Conservation (phyloP, 2,888 invertebrate genomes). For the Drosophila histrio region DNA sequence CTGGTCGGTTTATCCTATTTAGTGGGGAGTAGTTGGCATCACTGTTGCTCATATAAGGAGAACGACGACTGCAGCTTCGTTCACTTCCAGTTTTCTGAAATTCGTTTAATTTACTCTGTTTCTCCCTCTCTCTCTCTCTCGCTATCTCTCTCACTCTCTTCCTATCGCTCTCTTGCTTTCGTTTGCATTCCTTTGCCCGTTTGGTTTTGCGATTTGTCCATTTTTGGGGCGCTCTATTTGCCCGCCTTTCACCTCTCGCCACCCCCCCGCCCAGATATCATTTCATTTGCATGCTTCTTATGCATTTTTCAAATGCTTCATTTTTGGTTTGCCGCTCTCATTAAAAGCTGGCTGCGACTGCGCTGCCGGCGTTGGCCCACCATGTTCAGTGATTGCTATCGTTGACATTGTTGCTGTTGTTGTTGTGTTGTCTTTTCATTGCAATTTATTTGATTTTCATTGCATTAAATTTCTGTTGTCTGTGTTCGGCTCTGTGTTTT, state of each 20-base stretch:
- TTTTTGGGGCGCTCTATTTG: constrained; percentile 9
- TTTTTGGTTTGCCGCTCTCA: constrained; percentile 56
- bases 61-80: constrained; percentile 14
- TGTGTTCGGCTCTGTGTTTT: constrained; percentile 35
- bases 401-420: constrained; percentile 54
- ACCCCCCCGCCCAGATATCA: not conserved
- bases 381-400: constrained; percentile 72
- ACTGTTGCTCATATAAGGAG: constrained; percentile 1
- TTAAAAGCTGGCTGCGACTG: constrained; percentile 34
- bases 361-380: constrained; percentile 51
- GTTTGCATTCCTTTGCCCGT: constrained; percentile 12
- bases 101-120: constrained; percentile 33
- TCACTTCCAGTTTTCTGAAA: constrained; percentile 51
- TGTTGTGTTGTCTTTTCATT: constrained; percentile 50
- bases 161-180: not conserved
- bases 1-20: no score
- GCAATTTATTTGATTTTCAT: constrained; percentile 78
- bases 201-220: not conserved
- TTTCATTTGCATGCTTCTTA: constrained; percentile 38
- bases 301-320: constrained; percentile 74
- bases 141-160: constrained; percentile 1
- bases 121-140: not conserved
- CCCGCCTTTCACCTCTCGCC: not conserved
- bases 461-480: constrained; percentile 70
- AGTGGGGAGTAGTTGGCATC: no score